phyloP scores from a whole-genome alignment of 2,888 invertebrate species.

The Pyrocoelia pectoralis region DNA sequence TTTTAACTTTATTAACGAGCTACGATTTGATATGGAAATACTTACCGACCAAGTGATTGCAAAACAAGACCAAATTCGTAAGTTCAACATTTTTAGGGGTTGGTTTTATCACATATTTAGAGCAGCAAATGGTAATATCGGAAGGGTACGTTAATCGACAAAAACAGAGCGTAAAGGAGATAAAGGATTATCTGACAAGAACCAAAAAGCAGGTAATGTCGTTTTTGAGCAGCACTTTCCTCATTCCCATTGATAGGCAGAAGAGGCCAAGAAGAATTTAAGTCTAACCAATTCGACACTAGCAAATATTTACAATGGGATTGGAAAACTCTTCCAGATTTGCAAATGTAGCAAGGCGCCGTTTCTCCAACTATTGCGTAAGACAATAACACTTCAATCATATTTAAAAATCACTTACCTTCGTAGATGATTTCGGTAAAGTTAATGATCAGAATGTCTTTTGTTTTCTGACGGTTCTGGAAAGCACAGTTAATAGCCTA shows the following conservation, averaged over 20 bases:
- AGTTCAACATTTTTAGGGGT: background rate
- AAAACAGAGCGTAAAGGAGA: background rate
- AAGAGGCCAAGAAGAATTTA: too few species aligned
- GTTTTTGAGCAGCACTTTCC: too few species aligned
- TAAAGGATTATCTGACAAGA: background rate
- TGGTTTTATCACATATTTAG: background rate
- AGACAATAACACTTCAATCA: conserved; percentile 17
- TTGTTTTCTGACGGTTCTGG: conserved; percentile 82
- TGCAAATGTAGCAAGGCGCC: conserved; percentile 77
- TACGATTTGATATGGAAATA: conserved; percentile 83
- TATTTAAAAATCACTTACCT: too few species aligned
- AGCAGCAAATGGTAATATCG: background rate
- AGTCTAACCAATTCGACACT: background rate
- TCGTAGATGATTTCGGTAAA: conserved; percentile 70
- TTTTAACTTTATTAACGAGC: conserved; percentile 89
- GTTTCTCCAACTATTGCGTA: conserved; percentile 53
- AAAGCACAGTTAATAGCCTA: conserved; percentile 75
- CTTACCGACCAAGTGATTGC: conserved; percentile 73
- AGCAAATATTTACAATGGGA: conserved; percentile 57
- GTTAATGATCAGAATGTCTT: conserved; percentile 80
- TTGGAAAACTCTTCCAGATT: conserved; percentile 65
- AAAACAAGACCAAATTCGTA: conserved; percentile 56
- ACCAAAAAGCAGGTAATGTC: background rate
- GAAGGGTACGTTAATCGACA: background rate
- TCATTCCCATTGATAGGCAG: too few species aligned